A percentile compares a stretch with the other conserved stretches of the same genome.
Conservation (phyloP, 2,113 vertebrate species). For the Prunella fulvescens region DNA sequence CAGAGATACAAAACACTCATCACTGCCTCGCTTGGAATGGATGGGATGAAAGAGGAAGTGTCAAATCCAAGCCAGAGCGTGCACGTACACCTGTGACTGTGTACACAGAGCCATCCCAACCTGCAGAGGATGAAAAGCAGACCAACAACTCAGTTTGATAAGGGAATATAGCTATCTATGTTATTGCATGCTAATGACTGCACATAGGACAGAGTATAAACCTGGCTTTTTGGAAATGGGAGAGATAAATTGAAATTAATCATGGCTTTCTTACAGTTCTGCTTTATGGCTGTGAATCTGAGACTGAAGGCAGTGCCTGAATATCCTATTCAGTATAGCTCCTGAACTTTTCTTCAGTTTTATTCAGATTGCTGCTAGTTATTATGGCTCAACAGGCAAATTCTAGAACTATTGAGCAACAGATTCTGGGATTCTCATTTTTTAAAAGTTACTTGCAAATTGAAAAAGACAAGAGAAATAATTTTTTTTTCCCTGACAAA, state of each 20-base stretch:
- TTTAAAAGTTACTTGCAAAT: neutral
- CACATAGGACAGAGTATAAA: neutral
- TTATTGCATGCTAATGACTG: neutral
- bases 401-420: neutral
- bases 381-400: neutral
- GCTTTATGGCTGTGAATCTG: neutral
- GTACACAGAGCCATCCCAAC: neutral
- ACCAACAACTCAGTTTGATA: neutral
- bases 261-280: neutral
- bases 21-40: neutral
- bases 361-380: neutral
- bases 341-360: neutral
- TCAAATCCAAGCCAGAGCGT: neutral
- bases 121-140: constrained; percentile 21
- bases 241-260: neutral
- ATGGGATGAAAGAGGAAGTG: neutral
- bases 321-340: neutral
- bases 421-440: neutral
- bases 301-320: neutral
- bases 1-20: neutral
- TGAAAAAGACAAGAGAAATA: neutral
- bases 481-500: neutral
- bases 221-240: neutral
- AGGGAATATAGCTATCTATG: neutral
- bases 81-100: neutral